Evolutionary conservation across 2,113 vertebrate species (phyloP), one percentile per base, ranked within the genome.

Genomic region (Emydura subglobosa): DNA sequence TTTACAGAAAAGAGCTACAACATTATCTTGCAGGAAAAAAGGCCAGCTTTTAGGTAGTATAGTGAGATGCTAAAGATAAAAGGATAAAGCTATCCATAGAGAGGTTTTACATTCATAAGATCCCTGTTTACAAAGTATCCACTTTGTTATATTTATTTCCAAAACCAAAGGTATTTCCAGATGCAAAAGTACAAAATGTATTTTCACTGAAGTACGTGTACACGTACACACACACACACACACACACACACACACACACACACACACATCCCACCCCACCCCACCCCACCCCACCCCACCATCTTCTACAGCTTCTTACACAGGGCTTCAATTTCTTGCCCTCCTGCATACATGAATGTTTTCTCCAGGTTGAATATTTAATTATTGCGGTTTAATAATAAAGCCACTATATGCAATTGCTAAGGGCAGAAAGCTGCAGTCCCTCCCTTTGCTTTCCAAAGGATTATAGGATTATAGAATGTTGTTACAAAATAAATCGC

Each of bases 331-430:
- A 3, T 6, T 6, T 88, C 44, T 84, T 49, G 54, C 25, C 29
- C 31, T n/a, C 76, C 27, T 79, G 17, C 47, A 96, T 82, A 54
- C 85, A 87, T 81, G 86, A 7, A 22, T 14, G 22, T 53, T 90
- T 79, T 79, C 24, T 61, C 5, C 51, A 89, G 86, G 79, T 8
- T 86, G 80, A 96, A 86, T 44, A 90, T 91, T 80, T 91, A 93
- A 91, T 95, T 88, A 89, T 47, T 88, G 47, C 54, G 51, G 55
- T 79, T 87, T 86, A 91, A 85, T 42, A 51, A 79, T 25, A 61
- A 95, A 94, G 44, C 24, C 27, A 2, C 22, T 57, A 74, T 24
- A 79, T 2, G 0, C 2, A 94, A 90, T 79, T 79, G 39, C 86
- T 88, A 29, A 83, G n/a, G 50, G 79, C 51, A 87, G 89, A 11